Conservation (phyloP, 1,140 invertebrate species). For the Drosophila truncata region DNA sequence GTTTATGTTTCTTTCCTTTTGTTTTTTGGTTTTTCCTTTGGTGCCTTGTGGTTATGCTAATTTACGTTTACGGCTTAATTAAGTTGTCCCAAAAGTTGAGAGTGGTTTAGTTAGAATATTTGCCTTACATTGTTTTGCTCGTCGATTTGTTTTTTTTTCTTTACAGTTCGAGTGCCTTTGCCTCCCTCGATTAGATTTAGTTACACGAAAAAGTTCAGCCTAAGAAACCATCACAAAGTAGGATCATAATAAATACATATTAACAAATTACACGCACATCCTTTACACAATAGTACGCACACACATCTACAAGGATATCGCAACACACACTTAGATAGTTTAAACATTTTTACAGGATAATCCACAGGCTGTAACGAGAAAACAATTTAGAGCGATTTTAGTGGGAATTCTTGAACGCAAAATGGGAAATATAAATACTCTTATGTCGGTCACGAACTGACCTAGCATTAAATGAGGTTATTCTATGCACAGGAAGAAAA, state of each 20-base stretch:
- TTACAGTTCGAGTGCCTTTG: slow-evolving; percentile 41
- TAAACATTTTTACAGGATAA: slow-evolving; percentile 60
- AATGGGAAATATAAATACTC: slow-evolving; percentile 26
- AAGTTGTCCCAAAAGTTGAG: slow-evolving; percentile 61
- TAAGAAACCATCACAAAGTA: slow-evolving; percentile 84
- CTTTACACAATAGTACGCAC: slow-evolving; percentile 42
- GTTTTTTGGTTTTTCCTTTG: slow-evolving; percentile 42
- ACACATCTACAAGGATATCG: slow-evolving; percentile 36
- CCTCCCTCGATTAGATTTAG: slow-evolving; percentile 67
- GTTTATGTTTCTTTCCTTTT: slow-evolving; percentile 3
- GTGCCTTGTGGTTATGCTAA: slow-evolving; percentile 64
- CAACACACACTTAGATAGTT: slow-evolving; percentile 41
- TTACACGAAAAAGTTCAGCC: slow-evolving; percentile 79
- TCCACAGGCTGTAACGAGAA: slow-evolving; percentile 48
- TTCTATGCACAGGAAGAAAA: slow-evolving; percentile 11
- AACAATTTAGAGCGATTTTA: slow-evolving; percentile 38
- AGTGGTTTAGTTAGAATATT: slow-evolving; percentile 67
- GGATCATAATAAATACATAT: slow-evolving; percentile 75
- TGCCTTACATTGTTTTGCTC: slow-evolving; percentile 66
- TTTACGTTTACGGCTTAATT: slow-evolving; percentile 58
- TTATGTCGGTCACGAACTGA: slow-evolving; percentile 48
- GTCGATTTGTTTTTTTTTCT: slow-evolving; percentile 46
- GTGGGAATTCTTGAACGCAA: slow-evolving; percentile 19
- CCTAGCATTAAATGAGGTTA: slow-evolving; percentile 10
- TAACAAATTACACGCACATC: slow-evolving; percentile 51